Evolutionary conservation across 2,888 invertebrate species (phyloP).

Genomic region (Ganaspis brasiliensis): DNA sequence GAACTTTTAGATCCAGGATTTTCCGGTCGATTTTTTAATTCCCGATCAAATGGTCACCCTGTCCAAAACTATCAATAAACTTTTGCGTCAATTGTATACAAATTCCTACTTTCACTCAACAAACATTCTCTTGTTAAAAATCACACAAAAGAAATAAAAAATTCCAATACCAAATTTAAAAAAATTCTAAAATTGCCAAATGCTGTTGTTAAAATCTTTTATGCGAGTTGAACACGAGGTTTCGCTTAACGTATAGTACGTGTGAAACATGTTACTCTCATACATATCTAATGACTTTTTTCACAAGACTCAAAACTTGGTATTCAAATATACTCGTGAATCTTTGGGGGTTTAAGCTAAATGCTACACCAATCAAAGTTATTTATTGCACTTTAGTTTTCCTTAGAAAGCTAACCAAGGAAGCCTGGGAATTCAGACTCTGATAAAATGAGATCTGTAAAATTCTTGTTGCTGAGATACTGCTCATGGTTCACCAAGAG

Average conservation of each 20-base stretch:
- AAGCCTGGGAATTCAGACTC: constrained; percentile 11
- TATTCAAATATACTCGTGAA: background rate
- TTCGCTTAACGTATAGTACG: background rate
- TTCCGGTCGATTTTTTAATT: too few species aligned
- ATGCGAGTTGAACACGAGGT: constrained; percentile 1
- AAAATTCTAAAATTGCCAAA: background rate
- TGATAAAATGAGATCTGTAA: constrained; percentile 4
- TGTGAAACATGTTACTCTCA: constrained; percentile 1
- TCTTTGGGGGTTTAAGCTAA: background rate
- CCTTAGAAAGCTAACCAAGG: background rate
- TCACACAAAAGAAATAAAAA: too few species aligned
- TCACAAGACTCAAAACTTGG: background rate
- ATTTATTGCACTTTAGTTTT: constrained; percentile 5
- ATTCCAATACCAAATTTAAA: too few species aligned
- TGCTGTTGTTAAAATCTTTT: background rate
- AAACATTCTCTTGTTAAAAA: too few species aligned
- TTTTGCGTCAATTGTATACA: too few species aligned
- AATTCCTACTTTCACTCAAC: too few species aligned
- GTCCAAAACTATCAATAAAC: too few species aligned
- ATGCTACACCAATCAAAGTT: background rate
- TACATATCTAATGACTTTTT: background rate
- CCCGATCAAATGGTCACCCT: too few species aligned
- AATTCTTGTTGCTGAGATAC: constrained; percentile 5
- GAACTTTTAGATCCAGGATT: too few species aligned
- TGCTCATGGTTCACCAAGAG: constrained; percentile 1